Evolutionary conservation across 1,140 invertebrate genomes (phyloP), one percentile per base, ranked within the genome.

Genomic region (Atta cephalotes): DNA sequence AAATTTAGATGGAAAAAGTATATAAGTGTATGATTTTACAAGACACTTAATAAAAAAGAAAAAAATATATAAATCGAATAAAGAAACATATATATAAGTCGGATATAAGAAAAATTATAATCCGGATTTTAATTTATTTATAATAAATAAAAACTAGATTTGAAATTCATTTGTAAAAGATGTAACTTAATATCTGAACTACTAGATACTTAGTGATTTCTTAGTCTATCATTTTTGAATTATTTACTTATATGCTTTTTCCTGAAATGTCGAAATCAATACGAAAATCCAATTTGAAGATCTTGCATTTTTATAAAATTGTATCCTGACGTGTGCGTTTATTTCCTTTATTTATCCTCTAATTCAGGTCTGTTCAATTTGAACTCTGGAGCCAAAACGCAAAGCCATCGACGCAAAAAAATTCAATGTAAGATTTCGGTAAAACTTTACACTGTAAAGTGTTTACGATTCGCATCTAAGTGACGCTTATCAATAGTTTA

Each of bases 291-390:
- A 12, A 16, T 39, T 58, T 16, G 16, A 70, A 31, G 10, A 12
- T 16, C 7, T 0, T 49, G 12, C 7, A 60, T 45, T 21, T 28
- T 74, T 74, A 62, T 66, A 14, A 72, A 16, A 49, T 62, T 6
- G 18, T 81, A 60, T 71, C 14, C 45, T 31, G 35, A 12, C 12
- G n/a, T 70, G 9, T 7, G n/a, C 28, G 2, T 68, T 80, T 68
- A 51, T 80, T 68, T 80, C 3, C 21, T 70, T 70, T 25, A 70
- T 70, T 14, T 68, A 68, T 31, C 28, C 65, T 66, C 49, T 31
- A 35, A 35, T 35, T 35, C 31, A 35, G 5, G 31, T 5, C 31
- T 35, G 5, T 35, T 5, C 31, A 35, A 35, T 35, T 35, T 35
- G 31, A 35, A 5, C 31, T 35, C 0, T 35, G 31, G 31, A 35